Conservation (phyloP, 1,140 invertebrate species). For the Monomorium pharaonis region DNA sequence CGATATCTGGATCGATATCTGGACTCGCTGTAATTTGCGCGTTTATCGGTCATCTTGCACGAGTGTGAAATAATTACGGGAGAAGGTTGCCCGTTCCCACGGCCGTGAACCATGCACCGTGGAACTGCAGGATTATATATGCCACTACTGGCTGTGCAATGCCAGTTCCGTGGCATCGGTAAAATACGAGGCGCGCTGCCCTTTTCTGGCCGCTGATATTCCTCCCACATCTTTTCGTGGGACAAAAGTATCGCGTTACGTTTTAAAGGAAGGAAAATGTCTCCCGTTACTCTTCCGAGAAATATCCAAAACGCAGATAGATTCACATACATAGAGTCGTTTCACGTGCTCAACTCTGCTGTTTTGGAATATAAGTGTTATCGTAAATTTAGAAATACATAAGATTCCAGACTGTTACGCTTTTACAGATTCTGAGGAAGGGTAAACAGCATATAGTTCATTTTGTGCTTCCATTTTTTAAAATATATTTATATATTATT, state of each 20-base stretch:
- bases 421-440: background rate
- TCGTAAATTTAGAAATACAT: background rate
- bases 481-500: too few relatives aligned
- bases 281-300: background rate
- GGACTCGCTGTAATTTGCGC: background rate
- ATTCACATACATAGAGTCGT: background rate
- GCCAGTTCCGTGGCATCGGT: background rate
- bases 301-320: background rate
- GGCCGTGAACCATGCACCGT: conserved; percentile 1
- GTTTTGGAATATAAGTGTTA: background rate
- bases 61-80: background rate
- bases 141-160: background rate
- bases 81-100: background rate
- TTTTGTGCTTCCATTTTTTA: background rate
- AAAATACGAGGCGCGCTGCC: background rate
- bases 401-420: background rate
- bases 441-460: too few relatives aligned
- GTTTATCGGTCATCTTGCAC: background rate
- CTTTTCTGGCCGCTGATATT: background rate
- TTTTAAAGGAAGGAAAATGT: background rate
- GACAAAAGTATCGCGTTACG: background rate
- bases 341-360: background rate
- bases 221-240: background rate
- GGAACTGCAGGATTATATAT: conserved; percentile 15
- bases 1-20: background rate